Percentiles rank a stretch among this genome's conserved stretches.
These are phyloP conservation scores for Spialia ferax DNA, from an alignment of 2,888 invertebrate species.

Conservation along the genomic window DNA sequence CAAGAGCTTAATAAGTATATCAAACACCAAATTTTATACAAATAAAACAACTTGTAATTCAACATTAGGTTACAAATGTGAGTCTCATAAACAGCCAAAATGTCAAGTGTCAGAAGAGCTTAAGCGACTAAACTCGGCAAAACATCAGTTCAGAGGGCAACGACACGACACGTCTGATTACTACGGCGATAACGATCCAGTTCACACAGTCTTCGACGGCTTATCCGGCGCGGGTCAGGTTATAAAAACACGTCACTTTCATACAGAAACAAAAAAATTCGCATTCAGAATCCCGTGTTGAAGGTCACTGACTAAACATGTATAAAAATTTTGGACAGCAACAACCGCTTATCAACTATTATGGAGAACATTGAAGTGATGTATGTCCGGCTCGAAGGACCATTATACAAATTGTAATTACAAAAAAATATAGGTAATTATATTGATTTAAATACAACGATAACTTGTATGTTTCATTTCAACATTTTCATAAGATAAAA, in stretches of 20 bases:
- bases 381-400: slow-evolving; percentile 16
- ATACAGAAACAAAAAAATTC: slow-evolving; percentile 23
- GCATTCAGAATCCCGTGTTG: neutral
- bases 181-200: slow-evolving; percentile 13
- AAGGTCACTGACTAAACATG: neutral
- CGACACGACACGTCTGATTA: slow-evolving; percentile 26
- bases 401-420: neutral
- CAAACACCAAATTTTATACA: no score
- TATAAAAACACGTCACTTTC: slow-evolving; percentile 19
- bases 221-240: slow-evolving; percentile 27
- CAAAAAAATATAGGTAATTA: no score
- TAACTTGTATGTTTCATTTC: no score
- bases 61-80: no score
- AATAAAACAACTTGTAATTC: no score
- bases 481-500: no score
- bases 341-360: neutral
- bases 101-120: neutral
- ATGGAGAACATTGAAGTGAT: neutral
- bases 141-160: slow-evolving; percentile 23
- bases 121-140: slow-evolving; percentile 6
- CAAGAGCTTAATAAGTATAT: no score
- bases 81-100: no score
- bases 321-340: neutral
- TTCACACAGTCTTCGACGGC: slow-evolving; percentile 16
- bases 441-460: no score